Percentiles rank a stretch among this genome's conserved stretches.
Evolutionary conservation across 2,797 vertebrate species (phyloP).

Genomic region (Pseudocheirus occidentalis): DNA sequence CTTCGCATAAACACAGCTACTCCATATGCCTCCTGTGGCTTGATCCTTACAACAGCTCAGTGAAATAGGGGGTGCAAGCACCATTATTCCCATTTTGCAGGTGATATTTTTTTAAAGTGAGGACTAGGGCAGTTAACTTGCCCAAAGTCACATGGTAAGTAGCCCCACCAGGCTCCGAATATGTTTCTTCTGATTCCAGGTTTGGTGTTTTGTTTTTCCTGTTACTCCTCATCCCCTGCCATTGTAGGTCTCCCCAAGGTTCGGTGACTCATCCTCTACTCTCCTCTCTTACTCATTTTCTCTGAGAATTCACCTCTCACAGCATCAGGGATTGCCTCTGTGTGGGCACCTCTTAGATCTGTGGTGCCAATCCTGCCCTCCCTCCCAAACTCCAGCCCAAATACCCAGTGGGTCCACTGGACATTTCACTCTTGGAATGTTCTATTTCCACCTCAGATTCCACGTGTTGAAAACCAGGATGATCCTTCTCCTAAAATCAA

Average conservation of each 20-base stretch:
- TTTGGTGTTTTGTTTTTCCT: neutral
- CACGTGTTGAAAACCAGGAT: neutral
- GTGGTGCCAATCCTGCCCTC: neutral
- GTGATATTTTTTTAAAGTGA: neutral
- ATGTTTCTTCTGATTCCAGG: neutral
- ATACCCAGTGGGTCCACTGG: neutral
- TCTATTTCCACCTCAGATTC: neutral
- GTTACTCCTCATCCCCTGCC: neutral
- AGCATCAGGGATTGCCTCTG: neutral
- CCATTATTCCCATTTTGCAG: neutral
- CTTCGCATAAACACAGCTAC: neutral
- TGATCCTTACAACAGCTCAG: neutral
- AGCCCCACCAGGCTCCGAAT: neutral
- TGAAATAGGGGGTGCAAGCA: neutral
- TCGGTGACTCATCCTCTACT: neutral
- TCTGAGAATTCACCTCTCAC: neutral
- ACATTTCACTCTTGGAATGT: neutral
- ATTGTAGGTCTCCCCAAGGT: neutral
- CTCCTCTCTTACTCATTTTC: neutral
- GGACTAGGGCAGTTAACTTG: neutral
- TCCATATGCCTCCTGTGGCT: neutral
- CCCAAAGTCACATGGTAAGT: neutral
- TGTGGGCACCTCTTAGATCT: neutral
- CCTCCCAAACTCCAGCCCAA: neutral
- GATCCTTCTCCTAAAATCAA: neutral